phyloP scores from a whole-genome alignment of 2,888 invertebrate genomes.

The Hirtodrosophila alboralis region DNA sequence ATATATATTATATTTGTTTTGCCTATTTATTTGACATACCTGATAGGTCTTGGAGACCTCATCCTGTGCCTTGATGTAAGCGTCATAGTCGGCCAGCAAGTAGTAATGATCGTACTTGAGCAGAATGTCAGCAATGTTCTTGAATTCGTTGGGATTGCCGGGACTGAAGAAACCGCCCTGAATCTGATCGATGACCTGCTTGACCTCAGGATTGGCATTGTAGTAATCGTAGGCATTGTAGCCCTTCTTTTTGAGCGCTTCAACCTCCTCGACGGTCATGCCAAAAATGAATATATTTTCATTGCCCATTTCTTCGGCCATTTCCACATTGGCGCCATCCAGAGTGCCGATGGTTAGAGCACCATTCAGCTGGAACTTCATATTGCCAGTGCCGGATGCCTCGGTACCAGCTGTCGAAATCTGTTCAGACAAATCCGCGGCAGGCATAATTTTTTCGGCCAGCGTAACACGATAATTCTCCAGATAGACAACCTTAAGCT shows the following conservation, averaged over 20 bases:
- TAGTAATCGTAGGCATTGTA: constrained; percentile 98
- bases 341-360: constrained; percentile 99
- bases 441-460: constrained; percentile 99
- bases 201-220: constrained; percentile 94
- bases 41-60: constrained; percentile 92
- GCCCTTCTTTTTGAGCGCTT: constrained; percentile 89
- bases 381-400: constrained; percentile 99
- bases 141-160: constrained; percentile 94
- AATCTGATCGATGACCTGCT: constrained; percentile 98
- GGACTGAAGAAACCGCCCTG: constrained; percentile 98
- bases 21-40: too few species aligned
- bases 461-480: constrained; percentile 99
- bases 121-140: constrained; percentile 94
- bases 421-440: constrained; percentile 99
- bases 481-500: constrained; percentile 96
- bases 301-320: constrained; percentile 98
- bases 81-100: constrained; percentile 97
- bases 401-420: constrained; percentile 99
- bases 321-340: constrained; percentile 99
- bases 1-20: too few species aligned
- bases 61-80: constrained; percentile 97
- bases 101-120: constrained; percentile 97
- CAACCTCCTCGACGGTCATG: constrained; percentile 93
- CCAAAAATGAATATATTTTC: constrained; percentile 99
- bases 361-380: constrained; percentile 99